These are phyloP conservation scores for Campoletis sonorensis DNA, from an alignment of 1,140 invertebrate species.

Conservation along the genomic window DNA sequence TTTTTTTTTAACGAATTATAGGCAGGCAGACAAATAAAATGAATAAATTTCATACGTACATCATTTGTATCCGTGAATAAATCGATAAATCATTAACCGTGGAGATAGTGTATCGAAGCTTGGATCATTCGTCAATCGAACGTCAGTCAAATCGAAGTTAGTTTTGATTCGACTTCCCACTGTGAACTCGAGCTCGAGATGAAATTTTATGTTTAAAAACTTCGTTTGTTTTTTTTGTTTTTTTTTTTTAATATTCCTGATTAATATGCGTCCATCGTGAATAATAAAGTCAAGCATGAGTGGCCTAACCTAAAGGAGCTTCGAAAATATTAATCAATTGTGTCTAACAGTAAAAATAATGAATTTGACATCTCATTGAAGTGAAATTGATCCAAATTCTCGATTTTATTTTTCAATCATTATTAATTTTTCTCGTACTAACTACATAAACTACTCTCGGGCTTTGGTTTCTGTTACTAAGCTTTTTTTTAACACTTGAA, in stretches of 20 bases:
- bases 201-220: background rate
- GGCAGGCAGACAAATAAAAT: too few species aligned
- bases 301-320: background rate
- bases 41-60: too few species aligned
- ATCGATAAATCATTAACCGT: background rate
- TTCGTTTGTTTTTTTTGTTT: background rate
- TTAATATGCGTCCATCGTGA: background rate
- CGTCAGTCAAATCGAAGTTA: background rate
- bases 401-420: background rate
- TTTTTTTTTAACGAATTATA: too few species aligned
- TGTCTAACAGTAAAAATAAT: too few species aligned
- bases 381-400: too few species aligned
- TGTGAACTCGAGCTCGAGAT: background rate
- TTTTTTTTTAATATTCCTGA: background rate
- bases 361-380: too few species aligned
- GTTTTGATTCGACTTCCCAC: background rate
- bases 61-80: background rate
- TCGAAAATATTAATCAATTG: too few species aligned
- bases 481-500: too few species aligned
- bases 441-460: too few species aligned
- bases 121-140: conserved; percentile 16
- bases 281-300: background rate
- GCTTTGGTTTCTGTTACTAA: too few species aligned
- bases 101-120: background rate
- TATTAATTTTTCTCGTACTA: background rate